Conservation (phyloP, 2,113 vertebrate species). For the Cyprinodon variegatus region DNA sequence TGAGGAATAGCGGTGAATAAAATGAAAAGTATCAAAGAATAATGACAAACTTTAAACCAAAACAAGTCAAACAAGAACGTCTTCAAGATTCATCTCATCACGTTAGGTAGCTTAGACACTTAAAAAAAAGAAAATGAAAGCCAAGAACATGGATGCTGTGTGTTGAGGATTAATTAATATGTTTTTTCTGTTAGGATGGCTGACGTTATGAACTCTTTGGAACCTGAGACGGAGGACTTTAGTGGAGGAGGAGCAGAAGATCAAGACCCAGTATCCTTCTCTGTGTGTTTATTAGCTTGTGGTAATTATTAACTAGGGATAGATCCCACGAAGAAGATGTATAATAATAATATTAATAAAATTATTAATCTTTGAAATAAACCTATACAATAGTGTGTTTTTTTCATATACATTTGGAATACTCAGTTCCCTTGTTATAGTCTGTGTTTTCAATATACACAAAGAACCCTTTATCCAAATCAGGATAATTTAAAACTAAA, state of each 20-base stretch:
- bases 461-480: too few relatives aligned
- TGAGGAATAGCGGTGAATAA: not conserved
- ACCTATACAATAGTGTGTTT: too few relatives aligned
- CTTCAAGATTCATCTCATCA: not conserved
- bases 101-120: not conserved
- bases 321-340: not conserved
- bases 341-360: not conserved
- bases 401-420: too few relatives aligned
- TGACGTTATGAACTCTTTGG: constrained; percentile 88
- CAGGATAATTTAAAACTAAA: too few relatives aligned
- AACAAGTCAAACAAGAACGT: not conserved
- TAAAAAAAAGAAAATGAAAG: not conserved
- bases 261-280: constrained; percentile 79
- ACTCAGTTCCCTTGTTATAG: too few relatives aligned
- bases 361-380: not conserved
- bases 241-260: constrained; percentile 74
- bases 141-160: not conserved
- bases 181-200: constrained; percentile 82
- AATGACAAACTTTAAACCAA: not conserved
- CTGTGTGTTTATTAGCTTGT: not conserved
- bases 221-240: constrained; percentile 86
- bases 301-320: not conserved
- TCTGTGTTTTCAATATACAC: too few relatives aligned
- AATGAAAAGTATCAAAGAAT: not conserved
- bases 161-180: not conserved